Conservation (phyloP, 2,113 vertebrate species). For the Albula glossodonta region DNA sequence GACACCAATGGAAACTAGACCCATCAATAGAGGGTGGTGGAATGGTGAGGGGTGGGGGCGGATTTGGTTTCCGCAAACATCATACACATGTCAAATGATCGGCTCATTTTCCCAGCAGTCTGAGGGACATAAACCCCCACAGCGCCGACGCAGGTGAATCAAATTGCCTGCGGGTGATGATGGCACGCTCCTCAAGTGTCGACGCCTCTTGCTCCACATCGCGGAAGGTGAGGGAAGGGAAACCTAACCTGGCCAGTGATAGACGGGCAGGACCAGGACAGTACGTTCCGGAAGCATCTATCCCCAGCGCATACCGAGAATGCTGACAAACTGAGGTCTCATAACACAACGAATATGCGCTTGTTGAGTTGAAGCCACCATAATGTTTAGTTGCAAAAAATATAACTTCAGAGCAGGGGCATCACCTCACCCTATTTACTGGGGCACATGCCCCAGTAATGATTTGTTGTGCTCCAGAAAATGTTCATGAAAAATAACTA, state of each 20-base stretch:
- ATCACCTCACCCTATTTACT: too few species aligned
- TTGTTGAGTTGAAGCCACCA: too few species aligned
- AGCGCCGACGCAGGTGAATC: conserved; percentile 24
- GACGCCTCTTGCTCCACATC: conserved; percentile 35
- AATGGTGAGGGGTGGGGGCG: too few species aligned
- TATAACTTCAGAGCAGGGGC: too few species aligned
- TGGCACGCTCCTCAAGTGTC: conserved; percentile 37
- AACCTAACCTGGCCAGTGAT: conserved; percentile 48
- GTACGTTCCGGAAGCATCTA: too few species aligned
- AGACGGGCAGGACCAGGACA: conserved; percentile 24
- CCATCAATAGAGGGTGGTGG: background rate
- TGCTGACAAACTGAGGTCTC: too few species aligned
- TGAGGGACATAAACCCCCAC: background rate
- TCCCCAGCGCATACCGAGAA: too few species aligned
- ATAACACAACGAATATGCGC: too few species aligned
- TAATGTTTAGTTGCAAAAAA: too few species aligned
- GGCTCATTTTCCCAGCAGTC: background rate
- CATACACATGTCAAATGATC: background rate
- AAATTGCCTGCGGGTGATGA: conserved; percentile 46
- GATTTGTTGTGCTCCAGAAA: too few species aligned
- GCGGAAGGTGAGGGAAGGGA: conserved; percentile 17
- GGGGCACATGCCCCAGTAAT: too few species aligned
- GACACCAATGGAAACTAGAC: background rate
- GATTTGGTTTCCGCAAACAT: background rate
- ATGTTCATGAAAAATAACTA: too few species aligned